Evolutionary conservation across 2,113 vertebrate species (phyloP).

Genomic region (Halichoeres trimaculatus): DNA sequence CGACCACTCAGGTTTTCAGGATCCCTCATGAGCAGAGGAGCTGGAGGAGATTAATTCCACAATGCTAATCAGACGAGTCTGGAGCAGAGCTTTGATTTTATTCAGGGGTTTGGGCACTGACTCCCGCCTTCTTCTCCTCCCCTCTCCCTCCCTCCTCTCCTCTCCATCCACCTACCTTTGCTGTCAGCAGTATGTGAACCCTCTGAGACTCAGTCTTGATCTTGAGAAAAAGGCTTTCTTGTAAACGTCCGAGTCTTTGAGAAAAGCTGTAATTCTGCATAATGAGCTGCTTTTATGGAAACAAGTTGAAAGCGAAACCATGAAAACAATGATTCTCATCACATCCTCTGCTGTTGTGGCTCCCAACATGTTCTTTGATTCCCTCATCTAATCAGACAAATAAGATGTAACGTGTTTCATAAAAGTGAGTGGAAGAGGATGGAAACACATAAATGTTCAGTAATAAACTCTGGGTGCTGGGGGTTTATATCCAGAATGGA

Average conservation of each 20-base stretch:
- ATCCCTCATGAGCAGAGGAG: constrained; percentile 53
- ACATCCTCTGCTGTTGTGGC: constrained; percentile 36
- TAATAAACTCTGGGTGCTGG: constrained; percentile 27
- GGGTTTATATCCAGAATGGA: constrained; percentile 21
- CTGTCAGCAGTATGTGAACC: constrained; percentile 69
- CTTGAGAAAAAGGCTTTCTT: constrained; percentile 64
- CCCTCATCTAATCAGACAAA: constrained; percentile 43
- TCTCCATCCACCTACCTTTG: constrained; percentile 27
- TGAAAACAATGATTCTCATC: constrained; percentile 66
- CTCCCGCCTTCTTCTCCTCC: constrained; percentile 59
- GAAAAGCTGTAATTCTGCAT: constrained; percentile 66
- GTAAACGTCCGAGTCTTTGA: constrained; percentile 67
- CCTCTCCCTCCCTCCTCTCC: constrained; percentile 26
- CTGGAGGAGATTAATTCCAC: constrained; percentile 69
- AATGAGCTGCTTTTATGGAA: constrained; percentile 63
- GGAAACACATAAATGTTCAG: constrained; percentile 33
- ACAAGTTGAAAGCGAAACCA: constrained; percentile 50
- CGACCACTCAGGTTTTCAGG: constrained; percentile 60
- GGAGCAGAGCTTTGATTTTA: constrained; percentile 75
- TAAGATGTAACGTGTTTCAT: constrained; percentile 53
- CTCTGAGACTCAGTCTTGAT: constrained; percentile 70
- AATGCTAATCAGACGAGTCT: constrained; percentile 75
- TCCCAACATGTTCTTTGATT: constrained; percentile 54
- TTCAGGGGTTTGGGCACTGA: constrained; percentile 61
- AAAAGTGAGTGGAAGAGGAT: constrained; percentile 30